Evolutionary conservation across 2,888 invertebrate genomes (phyloP).

Genomic region (Smittia aterrima): DNA sequence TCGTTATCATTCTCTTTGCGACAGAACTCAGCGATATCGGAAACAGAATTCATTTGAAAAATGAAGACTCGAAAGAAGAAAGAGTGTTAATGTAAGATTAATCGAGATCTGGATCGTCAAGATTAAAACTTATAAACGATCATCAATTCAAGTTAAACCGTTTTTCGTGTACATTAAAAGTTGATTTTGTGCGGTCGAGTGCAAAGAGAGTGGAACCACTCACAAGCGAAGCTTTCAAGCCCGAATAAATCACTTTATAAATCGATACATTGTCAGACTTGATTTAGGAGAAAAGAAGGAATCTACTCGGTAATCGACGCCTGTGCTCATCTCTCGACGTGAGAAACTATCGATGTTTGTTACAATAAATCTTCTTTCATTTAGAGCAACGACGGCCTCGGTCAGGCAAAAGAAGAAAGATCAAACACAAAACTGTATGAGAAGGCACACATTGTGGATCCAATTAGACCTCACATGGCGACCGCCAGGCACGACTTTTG

Average conservation of each 20-base stretch:
- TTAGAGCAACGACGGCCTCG: constrained; percentile 27
- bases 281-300: constrained; percentile 6
- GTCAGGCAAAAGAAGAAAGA: background rate
- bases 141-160: constrained; percentile 2
- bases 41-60: too few relatives aligned
- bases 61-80: background rate
- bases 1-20: too few relatives aligned
- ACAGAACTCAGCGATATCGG: too few relatives aligned
- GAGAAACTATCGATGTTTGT: constrained; percentile 37
- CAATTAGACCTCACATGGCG: constrained; percentile 42
- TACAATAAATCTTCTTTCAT: constrained; percentile 42
- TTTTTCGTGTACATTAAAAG: background rate
- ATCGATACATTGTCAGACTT: constrained; percentile 36
- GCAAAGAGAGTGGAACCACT: background rate
- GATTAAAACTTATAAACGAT: background rate
- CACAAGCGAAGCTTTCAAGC: background rate
- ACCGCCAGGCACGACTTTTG: constrained; percentile 21
- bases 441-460: constrained; percentile 18
- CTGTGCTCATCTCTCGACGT: constrained; percentile 2
- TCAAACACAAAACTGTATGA: constrained; percentile 11
- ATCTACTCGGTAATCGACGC: constrained; percentile 19
- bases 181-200: constrained; percentile 18
- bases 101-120: constrained; percentile 22
- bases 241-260: constrained; percentile 41
- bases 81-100: constrained; percentile 23